Evolutionary conservation across 2,113 vertebrate genomes (phyloP).

Genomic region (Epinephelus lanceolatus): DNA sequence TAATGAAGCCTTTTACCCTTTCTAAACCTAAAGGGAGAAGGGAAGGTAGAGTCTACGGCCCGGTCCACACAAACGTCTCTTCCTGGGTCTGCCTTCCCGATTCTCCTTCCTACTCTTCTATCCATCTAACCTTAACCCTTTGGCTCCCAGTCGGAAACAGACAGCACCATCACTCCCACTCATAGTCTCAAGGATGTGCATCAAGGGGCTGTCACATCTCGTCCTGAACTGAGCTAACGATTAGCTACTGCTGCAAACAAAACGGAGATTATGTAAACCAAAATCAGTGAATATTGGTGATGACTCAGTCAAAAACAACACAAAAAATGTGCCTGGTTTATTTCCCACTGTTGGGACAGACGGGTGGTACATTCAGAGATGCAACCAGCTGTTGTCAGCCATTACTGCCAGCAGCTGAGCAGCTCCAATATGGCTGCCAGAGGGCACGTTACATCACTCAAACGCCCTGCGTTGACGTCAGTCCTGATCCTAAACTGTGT

Average conservation of each 20-base stretch:
- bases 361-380: conserved; percentile 10
- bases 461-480: conserved; percentile 6
- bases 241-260: not conserved
- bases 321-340: not conserved
- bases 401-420: conserved; percentile 14
- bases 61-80: too few species aligned
- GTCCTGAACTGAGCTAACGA: not conserved
- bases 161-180: too few species aligned
- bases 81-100: too few species aligned
- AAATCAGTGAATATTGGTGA: not conserved
- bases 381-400: conserved; percentile 35
- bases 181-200: too few species aligned
- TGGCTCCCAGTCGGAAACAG: too few species aligned
- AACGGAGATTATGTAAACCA: not conserved
- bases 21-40: too few species aligned
- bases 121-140: too few species aligned
- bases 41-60: too few species aligned
- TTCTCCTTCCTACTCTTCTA: too few species aligned
- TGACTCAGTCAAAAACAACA: conserved; percentile 23
- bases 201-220: too few species aligned
- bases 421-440: conserved; percentile 44
- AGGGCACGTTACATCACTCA: conserved; percentile 18
- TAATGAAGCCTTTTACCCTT: too few species aligned
- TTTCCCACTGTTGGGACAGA: conserved; percentile 12
- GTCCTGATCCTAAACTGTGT: not conserved